A percentile compares a stretch with the other conserved stretches of the same genome.
Conservation (phyloP, 2,113 vertebrate species). For the Macrotis lagotis region DNA sequence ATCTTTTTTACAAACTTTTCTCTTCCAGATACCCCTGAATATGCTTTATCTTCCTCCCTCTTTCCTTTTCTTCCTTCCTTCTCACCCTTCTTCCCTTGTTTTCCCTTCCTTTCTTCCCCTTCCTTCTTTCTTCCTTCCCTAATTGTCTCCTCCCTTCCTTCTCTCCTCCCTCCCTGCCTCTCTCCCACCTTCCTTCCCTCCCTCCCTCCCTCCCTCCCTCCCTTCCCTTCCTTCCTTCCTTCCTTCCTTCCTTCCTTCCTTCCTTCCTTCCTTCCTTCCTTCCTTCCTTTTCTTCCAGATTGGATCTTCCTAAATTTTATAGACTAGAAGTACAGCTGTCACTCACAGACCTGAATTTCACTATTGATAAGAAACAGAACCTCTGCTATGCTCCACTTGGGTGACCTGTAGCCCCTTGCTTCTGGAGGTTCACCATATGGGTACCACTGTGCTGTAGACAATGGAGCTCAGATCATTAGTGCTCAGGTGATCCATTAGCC, state of each 20-base stretch:
- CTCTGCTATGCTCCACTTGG: neutral
- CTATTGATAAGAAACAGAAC: neutral
- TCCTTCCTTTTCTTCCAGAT: neutral
- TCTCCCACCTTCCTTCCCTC: too few species aligned
- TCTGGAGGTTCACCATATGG: neutral
- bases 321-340: neutral
- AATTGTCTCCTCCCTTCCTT: too few species aligned
- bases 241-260: too few species aligned
- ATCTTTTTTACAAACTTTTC: neutral
- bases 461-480: neutral
- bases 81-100: too few species aligned
- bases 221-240: too few species aligned
- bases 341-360: neutral
- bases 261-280: neutral
- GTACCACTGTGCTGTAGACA: neutral
- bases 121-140: too few species aligned
- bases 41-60: neutral
- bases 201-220: too few species aligned
- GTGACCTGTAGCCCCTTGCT: neutral
- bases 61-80: too few species aligned
- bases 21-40: neutral
- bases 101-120: too few species aligned
- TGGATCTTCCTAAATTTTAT: neutral
- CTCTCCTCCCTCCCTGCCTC: too few species aligned
- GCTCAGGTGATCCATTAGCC: neutral